These are phyloP conservation scores for Hydrozoanthus tunicans DNA, from an alignment of 64 coral and sea anemone genomes.

Conservation along the genomic window DNA sequence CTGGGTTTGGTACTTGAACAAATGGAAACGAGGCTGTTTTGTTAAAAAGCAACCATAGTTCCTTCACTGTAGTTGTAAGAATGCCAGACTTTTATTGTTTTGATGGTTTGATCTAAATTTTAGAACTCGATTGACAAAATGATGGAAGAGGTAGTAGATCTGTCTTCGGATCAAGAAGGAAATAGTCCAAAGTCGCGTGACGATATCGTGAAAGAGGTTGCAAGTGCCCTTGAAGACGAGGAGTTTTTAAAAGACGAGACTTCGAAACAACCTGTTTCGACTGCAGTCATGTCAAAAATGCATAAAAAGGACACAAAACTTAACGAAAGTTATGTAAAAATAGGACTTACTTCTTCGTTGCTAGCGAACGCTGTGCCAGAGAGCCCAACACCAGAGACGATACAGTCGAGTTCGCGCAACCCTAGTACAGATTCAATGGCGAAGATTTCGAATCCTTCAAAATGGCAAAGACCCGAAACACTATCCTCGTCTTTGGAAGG, in stretches of 20 bases:
- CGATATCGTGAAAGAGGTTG: conserved; percentile 89
- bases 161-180: conserved; percentile 28
- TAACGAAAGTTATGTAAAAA: conserved; percentile 22
- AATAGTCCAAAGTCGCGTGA: conserved; percentile 47
- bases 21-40: conserved; percentile 4
- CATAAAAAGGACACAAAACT: background rate
- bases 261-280: conserved; percentile 47
- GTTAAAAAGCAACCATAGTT: conserved; percentile 30
- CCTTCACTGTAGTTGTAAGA: background rate
- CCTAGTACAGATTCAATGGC: background rate
- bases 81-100: background rate
- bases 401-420: background rate
- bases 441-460: conserved; percentile 41
- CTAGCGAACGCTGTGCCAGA: conserved; percentile 10
- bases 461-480: conserved; percentile 66
- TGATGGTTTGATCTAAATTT: background rate
- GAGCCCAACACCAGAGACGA: conserved; percentile 28
- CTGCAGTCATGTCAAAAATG: conserved; percentile 1
- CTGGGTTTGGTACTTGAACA: background rate
- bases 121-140: conserved; percentile 19
- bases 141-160: conserved; percentile 45
- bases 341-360: conserved; percentile 8
- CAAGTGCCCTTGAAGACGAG: conserved; percentile 88
- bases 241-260: conserved; percentile 69
- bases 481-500: conserved; percentile 28